Base-by-base conservation (phyloP, 2,113 vertebrate genomes). In the Oxyura jamaicensis region DNA sequence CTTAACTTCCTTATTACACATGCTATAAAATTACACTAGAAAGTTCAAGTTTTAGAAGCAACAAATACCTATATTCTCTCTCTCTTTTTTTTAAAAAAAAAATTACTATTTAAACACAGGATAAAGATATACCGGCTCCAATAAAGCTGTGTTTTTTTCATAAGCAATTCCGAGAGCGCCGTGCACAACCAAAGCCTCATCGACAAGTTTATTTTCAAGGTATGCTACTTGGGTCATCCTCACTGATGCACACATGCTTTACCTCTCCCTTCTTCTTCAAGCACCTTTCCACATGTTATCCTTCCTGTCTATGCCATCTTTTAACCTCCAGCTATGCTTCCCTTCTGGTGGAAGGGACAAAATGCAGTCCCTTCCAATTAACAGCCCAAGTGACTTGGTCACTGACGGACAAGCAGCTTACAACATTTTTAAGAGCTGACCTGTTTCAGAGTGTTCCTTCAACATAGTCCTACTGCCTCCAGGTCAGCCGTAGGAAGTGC, bases 1-100 rank as follows among this genome's bases (percentile, higher is more conserved):
- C 76, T 97, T 94, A 87, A 93, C 89, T 93, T 88, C 72, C 46
- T 95, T 96, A 97, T 97, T 96, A 84, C 96, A 97, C 94, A 95
- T 95, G 94, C 95, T 97, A 97, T 92, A 98, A 97, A 97, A 97
- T 96, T 93, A 95, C 74, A 89, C 95, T 96, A 96, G 95, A 98
- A 97, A 97, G 79, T 95, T 94, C 84, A 95, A 79, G 94, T 96
- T 93, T 96, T 58, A 71, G 28, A 85, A 96, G 56, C 91, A 94
- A 75, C 69, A 94, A 75, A 90, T 93, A 94, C 17, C 33, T 95
- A 95, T 91, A 88, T 60, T 71, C 16, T 92, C 79, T 59, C 89
- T 41, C 41, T 41, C 12, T 41, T 41, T 41, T 41, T 41, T 82
- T 94, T 86, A 31, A 44, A 91, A 91, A 95, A 33, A 62, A 94